Evolutionary conservation across 2,797 vertebrate species (phyloP).

Genomic region (Chelmon rostratus): DNA sequence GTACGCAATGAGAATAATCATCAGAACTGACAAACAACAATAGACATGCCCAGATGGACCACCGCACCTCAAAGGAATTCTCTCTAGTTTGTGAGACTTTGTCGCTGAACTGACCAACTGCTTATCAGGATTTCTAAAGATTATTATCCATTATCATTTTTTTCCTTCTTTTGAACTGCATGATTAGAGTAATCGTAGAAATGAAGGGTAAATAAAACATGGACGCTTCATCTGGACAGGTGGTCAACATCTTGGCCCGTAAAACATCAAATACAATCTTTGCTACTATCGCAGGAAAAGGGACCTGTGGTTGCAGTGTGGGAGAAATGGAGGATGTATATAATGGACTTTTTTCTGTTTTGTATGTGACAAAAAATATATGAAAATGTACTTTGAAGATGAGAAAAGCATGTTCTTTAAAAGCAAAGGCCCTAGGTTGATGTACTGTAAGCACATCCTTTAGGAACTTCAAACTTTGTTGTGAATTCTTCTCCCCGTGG

Average conservation of each 20-base stretch:
- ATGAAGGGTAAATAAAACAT: slow-evolving; percentile 51
- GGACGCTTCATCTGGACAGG: slow-evolving; percentile 66
- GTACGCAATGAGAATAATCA: slow-evolving; percentile 65
- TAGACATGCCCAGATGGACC: slow-evolving; percentile 60
- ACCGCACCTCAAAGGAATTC: slow-evolving; percentile 70
- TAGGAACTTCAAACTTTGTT: slow-evolving; percentile 86
- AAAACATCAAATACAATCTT: slow-evolving; percentile 63
- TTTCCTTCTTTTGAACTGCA: slow-evolving; percentile 79
- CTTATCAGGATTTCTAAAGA: slow-evolving; percentile 75
- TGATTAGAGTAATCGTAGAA: slow-evolving; percentile 79
- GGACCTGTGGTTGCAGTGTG: slow-evolving; percentile 75
- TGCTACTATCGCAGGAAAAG: slow-evolving; percentile 66
- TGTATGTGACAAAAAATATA: slow-evolving; percentile 85
- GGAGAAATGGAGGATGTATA: slow-evolving; percentile 83
- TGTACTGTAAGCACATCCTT: slow-evolving; percentile 78
- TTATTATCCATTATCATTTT: slow-evolving; percentile 64
- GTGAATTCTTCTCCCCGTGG: slow-evolving; percentile 82
- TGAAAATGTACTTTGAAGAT: slow-evolving; percentile 83
- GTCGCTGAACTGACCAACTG: slow-evolving; percentile 79
- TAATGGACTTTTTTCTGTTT: slow-evolving; percentile 87
- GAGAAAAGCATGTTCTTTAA: slow-evolving; percentile 86
- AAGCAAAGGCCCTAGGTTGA: slow-evolving; percentile 73
- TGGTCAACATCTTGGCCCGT: slow-evolving; percentile 58
- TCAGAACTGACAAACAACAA: slow-evolving; percentile 49
- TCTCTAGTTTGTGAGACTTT: slow-evolving; percentile 71